Evolutionary conservation across 2,888 invertebrate genomes (phyloP).

Genomic region (Corbicula japonica): DNA sequence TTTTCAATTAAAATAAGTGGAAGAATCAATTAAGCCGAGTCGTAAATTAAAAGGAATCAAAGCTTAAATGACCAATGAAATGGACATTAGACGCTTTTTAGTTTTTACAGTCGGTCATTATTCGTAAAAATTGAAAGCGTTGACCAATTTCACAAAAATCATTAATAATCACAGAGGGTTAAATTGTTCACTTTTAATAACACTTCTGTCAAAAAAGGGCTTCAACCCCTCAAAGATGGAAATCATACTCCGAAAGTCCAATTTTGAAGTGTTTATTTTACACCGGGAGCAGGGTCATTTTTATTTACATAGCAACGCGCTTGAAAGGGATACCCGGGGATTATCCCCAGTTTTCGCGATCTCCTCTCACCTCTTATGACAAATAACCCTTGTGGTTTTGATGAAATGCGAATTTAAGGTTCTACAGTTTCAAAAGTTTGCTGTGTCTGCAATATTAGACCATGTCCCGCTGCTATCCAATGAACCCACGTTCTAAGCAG

Average conservation of each 20-base stretch:
- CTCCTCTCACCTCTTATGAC: conserved; percentile 38
- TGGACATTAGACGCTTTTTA: conserved; percentile 6
- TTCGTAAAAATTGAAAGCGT: conserved; percentile 11
- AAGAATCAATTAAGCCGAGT: conserved; percentile 34
- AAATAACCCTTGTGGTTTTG: conserved; percentile 13
- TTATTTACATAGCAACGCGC: conserved; percentile 44
- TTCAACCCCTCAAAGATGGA: conserved; percentile 10
- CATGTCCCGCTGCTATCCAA: too few relatives aligned
- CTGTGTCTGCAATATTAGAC: background rate
- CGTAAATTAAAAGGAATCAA: conserved; percentile 14
- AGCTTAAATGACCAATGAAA: conserved; percentile 1
- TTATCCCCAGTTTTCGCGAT: conserved; percentile 40
- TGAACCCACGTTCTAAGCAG: too few relatives aligned
- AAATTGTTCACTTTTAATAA: conserved; percentile 26
- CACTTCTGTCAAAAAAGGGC: conserved; percentile 18
- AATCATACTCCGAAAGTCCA: background rate
- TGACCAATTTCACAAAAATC: conserved; percentile 21
- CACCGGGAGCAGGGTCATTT: conserved; percentile 29
- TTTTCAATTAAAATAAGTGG: conserved; percentile 2
- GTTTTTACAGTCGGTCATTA: conserved; percentile 17
- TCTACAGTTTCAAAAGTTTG: conserved; percentile 11
- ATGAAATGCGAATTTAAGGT: conserved; percentile 1
- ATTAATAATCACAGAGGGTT: conserved; percentile 27
- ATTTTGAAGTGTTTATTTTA: conserved; percentile 39
- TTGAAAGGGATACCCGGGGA: conserved; percentile 28